These are phyloP conservation scores for Hyperoplus immaculatus DNA, from an alignment of 2,797 vertebrate genomes.

Conservation along the genomic window DNA sequence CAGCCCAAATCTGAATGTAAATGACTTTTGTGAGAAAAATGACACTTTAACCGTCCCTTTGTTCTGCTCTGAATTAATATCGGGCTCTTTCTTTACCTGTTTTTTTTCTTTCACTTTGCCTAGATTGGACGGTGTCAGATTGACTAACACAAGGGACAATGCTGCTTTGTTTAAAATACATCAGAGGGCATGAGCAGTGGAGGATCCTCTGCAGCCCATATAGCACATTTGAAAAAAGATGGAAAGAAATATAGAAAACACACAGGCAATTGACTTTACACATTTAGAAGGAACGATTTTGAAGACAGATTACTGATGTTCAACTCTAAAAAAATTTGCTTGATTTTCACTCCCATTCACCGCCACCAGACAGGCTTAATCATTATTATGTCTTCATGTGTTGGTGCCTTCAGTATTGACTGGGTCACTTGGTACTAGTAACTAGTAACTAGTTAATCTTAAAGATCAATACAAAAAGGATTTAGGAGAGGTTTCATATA, in stretches of 20 bases:
- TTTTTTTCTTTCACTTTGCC: constrained; percentile 41
- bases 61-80: constrained; percentile 61
- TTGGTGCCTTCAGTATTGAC: neutral
- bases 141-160: constrained; percentile 64
- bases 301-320: neutral
- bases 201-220: constrained; percentile 29
- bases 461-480: constrained; percentile 33
- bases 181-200: constrained; percentile 40
- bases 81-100: constrained; percentile 56
- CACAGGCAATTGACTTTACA: neutral
- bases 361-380: neutral
- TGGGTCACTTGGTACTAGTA: constrained; percentile 1
- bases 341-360: neutral
- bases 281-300: neutral
- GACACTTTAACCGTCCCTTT: constrained; percentile 44
- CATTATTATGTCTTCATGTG: constrained; percentile 1
- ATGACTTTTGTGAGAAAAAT: constrained; percentile 51
- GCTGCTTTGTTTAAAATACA: constrained; percentile 56
- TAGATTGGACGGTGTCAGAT: constrained; percentile 64
- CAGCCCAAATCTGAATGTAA: constrained; percentile 44
- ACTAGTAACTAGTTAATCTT: constrained; percentile 30
- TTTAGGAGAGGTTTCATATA: constrained; percentile 3
- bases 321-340: neutral
- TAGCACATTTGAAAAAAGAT: constrained; percentile 1
- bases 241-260: neutral